Conservation (phyloP, 2,888 invertebrate species). For the Lepidonotus clava region DNA sequence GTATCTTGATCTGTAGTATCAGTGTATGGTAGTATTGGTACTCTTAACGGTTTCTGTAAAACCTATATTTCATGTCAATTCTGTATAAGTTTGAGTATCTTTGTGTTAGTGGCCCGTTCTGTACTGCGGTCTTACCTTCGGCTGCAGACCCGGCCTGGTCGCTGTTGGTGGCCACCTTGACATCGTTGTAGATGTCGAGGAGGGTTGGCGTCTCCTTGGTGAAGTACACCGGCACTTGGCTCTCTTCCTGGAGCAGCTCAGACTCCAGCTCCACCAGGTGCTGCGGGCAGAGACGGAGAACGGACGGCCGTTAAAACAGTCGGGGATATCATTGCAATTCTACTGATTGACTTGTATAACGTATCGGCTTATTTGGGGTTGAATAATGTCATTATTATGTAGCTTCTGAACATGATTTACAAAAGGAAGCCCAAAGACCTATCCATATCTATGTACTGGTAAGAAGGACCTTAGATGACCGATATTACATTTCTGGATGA, state of each 20-base stretch:
- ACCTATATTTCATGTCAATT: background rate
- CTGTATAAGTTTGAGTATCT: background rate
- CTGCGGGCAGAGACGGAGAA: constrained; percentile 65
- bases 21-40: background rate
- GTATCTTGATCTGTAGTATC: background rate
- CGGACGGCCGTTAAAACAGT: no score
- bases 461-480: no score
- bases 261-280: constrained; percentile 85
- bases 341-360: no score
- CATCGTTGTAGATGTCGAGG: constrained; percentile 87
- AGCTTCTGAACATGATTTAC: no score
- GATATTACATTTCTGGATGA: no score
- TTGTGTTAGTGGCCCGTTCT: background rate
- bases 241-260: constrained; percentile 89
- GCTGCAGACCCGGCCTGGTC: constrained; percentile 89
- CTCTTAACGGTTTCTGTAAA: background rate
- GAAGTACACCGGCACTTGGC: constrained; percentile 93
- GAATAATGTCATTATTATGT: no score
- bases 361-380: no score
- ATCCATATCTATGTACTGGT: no score
- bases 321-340: no score
- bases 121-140: constrained; percentile 81
- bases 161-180: constrained; percentile 86
- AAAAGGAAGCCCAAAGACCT: no score
- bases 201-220: constrained; percentile 88